Evolutionary conservation across 1,140 invertebrate genomes (phyloP).

Genomic region (Plodia interpunctella): DNA sequence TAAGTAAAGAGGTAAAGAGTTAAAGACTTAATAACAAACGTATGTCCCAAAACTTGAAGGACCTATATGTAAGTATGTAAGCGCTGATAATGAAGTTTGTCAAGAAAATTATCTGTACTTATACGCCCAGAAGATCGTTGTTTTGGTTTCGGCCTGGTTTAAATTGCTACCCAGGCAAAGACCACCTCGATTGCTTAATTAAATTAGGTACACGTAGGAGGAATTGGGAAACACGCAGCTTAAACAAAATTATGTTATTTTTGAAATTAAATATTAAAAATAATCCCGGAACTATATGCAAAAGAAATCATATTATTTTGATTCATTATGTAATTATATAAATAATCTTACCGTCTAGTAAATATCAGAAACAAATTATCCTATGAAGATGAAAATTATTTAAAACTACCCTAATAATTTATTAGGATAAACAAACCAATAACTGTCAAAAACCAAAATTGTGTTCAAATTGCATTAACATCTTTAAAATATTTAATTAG

Average conservation of each 20-base stretch:
- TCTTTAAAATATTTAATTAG: no score
- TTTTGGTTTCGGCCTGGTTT: slow-evolving; percentile 20
- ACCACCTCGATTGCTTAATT: slow-evolving; percentile 30
- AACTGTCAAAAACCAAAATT: no score
- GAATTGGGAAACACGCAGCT: neutral
- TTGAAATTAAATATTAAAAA: neutral
- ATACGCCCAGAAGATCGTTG: slow-evolving; percentile 29
- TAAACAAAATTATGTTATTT: neutral
- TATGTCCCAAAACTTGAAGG: slow-evolving; percentile 1
- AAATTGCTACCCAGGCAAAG: slow-evolving; percentile 31
- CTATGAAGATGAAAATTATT: no score
- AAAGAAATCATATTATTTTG: no score
- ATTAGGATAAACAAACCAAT: no score
- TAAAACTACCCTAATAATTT: no score
- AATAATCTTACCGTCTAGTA: no score
- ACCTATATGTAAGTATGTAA: neutral
- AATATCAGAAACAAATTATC: no score
- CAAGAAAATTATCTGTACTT: slow-evolving; percentile 25
- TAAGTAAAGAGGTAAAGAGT: neutral
- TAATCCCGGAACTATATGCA: no score
- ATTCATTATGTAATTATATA: no score
- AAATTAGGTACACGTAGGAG: neutral
- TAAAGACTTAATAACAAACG: neutral
- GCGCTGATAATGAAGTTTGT: slow-evolving; percentile 26
- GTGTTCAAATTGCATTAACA: no score